Evolutionary conservation across 1,140 invertebrate genomes (phyloP).

Genomic region (Bombus consobrinus): DNA sequence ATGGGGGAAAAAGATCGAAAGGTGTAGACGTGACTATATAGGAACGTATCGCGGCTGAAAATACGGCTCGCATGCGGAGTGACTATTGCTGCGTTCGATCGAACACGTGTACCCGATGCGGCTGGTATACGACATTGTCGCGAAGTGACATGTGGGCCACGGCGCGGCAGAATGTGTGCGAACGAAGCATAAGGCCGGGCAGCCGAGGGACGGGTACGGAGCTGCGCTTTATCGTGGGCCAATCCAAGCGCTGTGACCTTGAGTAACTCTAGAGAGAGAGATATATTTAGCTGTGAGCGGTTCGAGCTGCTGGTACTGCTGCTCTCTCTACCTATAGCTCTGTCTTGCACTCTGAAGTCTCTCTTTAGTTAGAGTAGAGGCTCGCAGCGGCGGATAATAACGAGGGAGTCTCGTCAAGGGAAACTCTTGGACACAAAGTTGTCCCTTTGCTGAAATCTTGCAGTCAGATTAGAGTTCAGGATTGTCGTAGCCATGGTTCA

Average conservation of each 20-base stretch:
- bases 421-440: neutral
- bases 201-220: slow-evolving; percentile 56
- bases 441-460: neutral
- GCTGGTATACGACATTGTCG: slow-evolving; percentile 37
- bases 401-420: slow-evolving; percentile 26
- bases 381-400: slow-evolving; percentile 25
- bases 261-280: slow-evolving; percentile 78
- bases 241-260: slow-evolving; percentile 78
- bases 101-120: slow-evolving; percentile 51
- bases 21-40: neutral
- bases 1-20: slow-evolving; percentile 13
- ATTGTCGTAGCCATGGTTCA: neutral
- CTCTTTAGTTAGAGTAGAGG: slow-evolving; percentile 15
- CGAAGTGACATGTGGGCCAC: slow-evolving; percentile 49
- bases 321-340: slow-evolving; percentile 45
- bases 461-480: no score
- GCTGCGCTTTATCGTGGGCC: slow-evolving; percentile 75
- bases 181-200: slow-evolving; percentile 46
- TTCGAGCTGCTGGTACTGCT: slow-evolving; percentile 56
- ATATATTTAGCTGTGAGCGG: slow-evolving; percentile 79
- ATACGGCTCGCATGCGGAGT: slow-evolving; percentile 45
- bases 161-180: slow-evolving; percentile 10
- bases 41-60: slow-evolving; percentile 31
- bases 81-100: slow-evolving; percentile 41
- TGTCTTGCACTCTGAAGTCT: slow-evolving; percentile 37